phyloP scores from a whole-genome alignment of 92 coral and sea anemone genomes.

The Porites divaricata region DNA sequence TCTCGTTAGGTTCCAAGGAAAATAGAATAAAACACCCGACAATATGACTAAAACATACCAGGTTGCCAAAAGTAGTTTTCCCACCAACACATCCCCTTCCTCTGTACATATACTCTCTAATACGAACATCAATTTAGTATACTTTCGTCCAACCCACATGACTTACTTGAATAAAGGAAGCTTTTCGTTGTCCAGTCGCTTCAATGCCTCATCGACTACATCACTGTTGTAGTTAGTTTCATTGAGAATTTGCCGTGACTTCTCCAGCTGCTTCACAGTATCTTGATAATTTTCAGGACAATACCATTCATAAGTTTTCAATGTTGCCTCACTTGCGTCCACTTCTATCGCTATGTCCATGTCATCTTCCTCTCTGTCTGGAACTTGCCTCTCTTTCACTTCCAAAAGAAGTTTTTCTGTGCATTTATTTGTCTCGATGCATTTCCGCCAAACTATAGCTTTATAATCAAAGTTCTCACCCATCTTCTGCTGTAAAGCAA shows the following conservation, averaged over 20 bases:
- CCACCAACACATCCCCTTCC: too few species aligned
- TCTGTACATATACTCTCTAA: not conserved
- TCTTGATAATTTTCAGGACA: constrained; percentile 14
- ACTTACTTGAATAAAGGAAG: not conserved
- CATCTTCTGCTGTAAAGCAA: constrained; percentile 50
- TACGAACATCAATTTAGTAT: not conserved
- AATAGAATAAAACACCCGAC: too few species aligned
- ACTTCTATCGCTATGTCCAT: constrained; percentile 41
- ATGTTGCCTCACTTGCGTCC: constrained; percentile 23
- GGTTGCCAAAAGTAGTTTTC: too few species aligned
- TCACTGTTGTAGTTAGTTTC: not conserved
- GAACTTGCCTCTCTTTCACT: constrained; percentile 41
- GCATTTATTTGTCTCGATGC: constrained; percentile 44
- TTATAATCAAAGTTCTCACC: constrained; percentile 42
- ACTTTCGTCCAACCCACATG: not conserved
- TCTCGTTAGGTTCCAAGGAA: too few species aligned
- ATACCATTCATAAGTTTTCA: constrained; percentile 40
- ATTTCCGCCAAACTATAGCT: constrained; percentile 27
- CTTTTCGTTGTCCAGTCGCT: not conserved
- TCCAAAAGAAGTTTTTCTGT: constrained; percentile 15
- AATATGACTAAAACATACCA: too few species aligned
- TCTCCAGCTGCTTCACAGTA: not conserved
- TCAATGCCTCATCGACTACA: not conserved
- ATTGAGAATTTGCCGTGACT: not conserved
- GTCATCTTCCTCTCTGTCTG: constrained; percentile 38